phyloP scores from a whole-genome alignment of 2,797 vertebrate genomes.

The Lutjanus argentimaculatus region DNA sequence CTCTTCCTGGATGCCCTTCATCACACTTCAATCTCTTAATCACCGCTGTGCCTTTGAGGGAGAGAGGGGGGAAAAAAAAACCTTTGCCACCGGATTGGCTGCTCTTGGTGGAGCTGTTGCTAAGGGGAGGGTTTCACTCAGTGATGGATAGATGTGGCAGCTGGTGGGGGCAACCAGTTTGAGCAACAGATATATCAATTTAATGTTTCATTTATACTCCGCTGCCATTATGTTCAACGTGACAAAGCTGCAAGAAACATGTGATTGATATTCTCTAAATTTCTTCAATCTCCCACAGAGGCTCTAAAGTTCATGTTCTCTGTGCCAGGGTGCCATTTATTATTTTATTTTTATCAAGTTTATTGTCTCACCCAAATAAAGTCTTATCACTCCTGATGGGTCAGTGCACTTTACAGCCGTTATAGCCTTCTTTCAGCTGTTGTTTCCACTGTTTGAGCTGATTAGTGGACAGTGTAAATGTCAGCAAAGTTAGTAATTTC shows the following conservation, averaged over 20 bases:
- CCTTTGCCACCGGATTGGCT: slow-evolving; percentile 72
- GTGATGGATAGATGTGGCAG: slow-evolving; percentile 56
- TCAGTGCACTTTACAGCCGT: slow-evolving; percentile 15
- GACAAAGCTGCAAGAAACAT: background rate
- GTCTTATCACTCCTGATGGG: slow-evolving; percentile 12
- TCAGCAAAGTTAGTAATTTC: background rate
- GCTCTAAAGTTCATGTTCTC: background rate
- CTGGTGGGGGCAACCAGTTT: slow-evolving; percentile 15
- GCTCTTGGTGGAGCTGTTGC: slow-evolving; percentile 78
- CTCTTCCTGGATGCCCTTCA: slow-evolving; percentile 62
- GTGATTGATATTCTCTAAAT: background rate
- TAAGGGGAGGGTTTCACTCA: slow-evolving; percentile 75
- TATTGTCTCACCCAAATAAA: slow-evolving; percentile 22
- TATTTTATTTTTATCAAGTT: slow-evolving; percentile 14
- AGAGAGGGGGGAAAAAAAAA: slow-evolving; percentile 7
- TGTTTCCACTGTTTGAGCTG: background rate
- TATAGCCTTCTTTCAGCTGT: background rate
- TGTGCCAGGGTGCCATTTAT: background rate
- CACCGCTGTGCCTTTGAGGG: slow-evolving; percentile 57
- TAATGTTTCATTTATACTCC: slow-evolving; percentile 12
- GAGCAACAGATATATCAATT: slow-evolving; percentile 42
- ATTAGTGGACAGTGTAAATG: slow-evolving; percentile 24
- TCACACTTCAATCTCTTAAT: slow-evolving; percentile 65
- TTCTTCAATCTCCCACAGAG: background rate
- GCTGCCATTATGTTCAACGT: background rate